Percentiles rank a stretch among this genome's conserved stretches.
Conservation (phyloP, 2,797 vertebrate genomes). For the Poecilia picta region DNA sequence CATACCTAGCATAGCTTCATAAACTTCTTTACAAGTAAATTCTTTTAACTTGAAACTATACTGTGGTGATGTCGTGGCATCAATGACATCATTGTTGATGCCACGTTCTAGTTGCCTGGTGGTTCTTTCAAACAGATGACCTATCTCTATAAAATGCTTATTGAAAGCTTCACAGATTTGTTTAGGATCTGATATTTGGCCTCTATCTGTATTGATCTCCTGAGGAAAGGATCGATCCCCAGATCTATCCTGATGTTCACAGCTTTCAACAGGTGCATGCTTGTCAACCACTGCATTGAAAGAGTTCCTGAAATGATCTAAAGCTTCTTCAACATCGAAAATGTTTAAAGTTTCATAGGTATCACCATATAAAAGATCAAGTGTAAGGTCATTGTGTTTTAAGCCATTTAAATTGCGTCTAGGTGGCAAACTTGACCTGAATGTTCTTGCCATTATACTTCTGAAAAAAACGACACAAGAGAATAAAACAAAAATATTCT, state of each 20-base stretch:
- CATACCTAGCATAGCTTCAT: neutral
- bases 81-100: too few species aligned
- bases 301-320: neutral
- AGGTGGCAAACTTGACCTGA: neutral
- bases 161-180: constrained; percentile 4
- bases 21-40: neutral
- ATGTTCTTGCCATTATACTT: neutral
- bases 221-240: neutral
- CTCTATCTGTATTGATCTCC: neutral
- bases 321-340: neutral
- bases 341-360: neutral
- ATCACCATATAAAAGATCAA: neutral
- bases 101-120: too few species aligned
- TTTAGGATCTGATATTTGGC: neutral
- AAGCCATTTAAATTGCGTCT: neutral
- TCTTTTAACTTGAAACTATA: neutral
- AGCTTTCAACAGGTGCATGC: neutral
- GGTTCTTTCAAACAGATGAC: constrained; percentile 4
- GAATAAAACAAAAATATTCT: neutral
- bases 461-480: neutral
- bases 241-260: neutral
- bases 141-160: constrained; percentile 3
- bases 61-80: neutral
- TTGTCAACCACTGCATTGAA: neutral
- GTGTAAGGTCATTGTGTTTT: neutral